Percentiles rank a stretch among this genome's conserved stretches.
phyloP scores from a whole-genome alignment of 1,140 invertebrate species.

The Bacillus rossius region DNA sequence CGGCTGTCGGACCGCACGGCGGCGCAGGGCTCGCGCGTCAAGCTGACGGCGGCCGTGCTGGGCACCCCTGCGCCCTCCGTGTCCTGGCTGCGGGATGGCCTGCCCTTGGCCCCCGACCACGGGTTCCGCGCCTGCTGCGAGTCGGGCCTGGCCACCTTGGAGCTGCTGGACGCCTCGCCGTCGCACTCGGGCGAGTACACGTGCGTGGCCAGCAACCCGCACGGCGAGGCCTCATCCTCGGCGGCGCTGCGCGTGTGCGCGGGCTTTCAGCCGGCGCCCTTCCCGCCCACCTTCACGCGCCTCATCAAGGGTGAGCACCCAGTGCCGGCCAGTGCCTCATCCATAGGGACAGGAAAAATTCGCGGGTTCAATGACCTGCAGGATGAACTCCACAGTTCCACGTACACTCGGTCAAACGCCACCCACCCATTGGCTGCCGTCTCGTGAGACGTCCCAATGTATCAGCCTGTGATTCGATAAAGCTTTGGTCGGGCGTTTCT shows the following conservation, averaged over 20 bases:
- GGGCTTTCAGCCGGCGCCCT: constrained; percentile 58
- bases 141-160: constrained; percentile 67
- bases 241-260: constrained; percentile 59
- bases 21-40: constrained; percentile 62
- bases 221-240: constrained; percentile 61
- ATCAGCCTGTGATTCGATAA: too few species aligned
- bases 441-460: too few species aligned
- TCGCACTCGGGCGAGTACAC: constrained; percentile 67
- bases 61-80: constrained; percentile 73
- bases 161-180: constrained; percentile 57
- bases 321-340: constrained; percentile 7
- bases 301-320: constrained; percentile 57
- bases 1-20: constrained; percentile 69
- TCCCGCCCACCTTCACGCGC: constrained; percentile 62
- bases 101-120: constrained; percentile 33
- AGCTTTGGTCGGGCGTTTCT: too few species aligned
- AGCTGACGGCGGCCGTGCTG: constrained; percentile 78
- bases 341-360: too few species aligned
- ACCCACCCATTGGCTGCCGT: too few species aligned
- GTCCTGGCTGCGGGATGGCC: constrained; percentile 77
- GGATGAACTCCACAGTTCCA: too few species aligned
- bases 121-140: constrained; percentile 38
- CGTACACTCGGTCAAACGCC: too few species aligned
- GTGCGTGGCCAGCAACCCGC: constrained; percentile 65
- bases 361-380: too few species aligned